A percentile compares a stretch with the other conserved stretches of the same genome.
These are phyloP conservation scores for Melipona bicolor DNA, from an alignment of 2,888 invertebrate genomes.

Conservation along the genomic window DNA sequence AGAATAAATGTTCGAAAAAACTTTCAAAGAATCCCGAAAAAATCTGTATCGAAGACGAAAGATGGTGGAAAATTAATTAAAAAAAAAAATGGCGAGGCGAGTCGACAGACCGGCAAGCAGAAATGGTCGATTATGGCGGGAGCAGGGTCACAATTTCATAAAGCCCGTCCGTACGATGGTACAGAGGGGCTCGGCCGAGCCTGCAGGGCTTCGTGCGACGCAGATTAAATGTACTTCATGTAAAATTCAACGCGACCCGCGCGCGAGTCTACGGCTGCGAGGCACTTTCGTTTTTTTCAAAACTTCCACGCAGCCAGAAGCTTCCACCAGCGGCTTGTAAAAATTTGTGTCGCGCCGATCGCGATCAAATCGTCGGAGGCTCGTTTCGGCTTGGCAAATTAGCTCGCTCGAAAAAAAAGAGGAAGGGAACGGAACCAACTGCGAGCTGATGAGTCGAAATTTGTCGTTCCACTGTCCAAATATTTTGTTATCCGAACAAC, in stretches of 20 bases:
- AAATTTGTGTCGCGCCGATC: slow-evolving; percentile 11
- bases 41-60: not conserved
- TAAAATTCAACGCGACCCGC: slow-evolving; percentile 64
- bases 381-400: slow-evolving; percentile 6
- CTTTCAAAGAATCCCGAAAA: too few relatives aligned
- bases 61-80: not conserved
- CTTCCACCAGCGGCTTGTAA: not conserved
- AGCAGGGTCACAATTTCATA: slow-evolving; percentile 59
- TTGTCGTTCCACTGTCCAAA: too few relatives aligned
- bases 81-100: not conserved
- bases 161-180: slow-evolving; percentile 56
- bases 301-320: slow-evolving; percentile 32
- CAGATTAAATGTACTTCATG: slow-evolving; percentile 68
- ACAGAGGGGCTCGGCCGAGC: slow-evolving; percentile 52
- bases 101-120: slow-evolving; percentile 17
- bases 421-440: not conserved
- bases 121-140: slow-evolving; percentile 38
- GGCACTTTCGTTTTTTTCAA: slow-evolving; percentile 46
- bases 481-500: too few relatives aligned
- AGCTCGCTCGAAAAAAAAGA: not conserved
- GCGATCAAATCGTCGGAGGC: not conserved
- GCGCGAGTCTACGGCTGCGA: slow-evolving; percentile 21
- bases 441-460: too few relatives aligned
- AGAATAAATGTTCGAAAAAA: too few relatives aligned
- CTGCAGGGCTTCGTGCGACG: slow-evolving; percentile 67